phyloP scores from a whole-genome alignment of 2,113 vertebrate genomes.

The Mormyrus lacerda region DNA sequence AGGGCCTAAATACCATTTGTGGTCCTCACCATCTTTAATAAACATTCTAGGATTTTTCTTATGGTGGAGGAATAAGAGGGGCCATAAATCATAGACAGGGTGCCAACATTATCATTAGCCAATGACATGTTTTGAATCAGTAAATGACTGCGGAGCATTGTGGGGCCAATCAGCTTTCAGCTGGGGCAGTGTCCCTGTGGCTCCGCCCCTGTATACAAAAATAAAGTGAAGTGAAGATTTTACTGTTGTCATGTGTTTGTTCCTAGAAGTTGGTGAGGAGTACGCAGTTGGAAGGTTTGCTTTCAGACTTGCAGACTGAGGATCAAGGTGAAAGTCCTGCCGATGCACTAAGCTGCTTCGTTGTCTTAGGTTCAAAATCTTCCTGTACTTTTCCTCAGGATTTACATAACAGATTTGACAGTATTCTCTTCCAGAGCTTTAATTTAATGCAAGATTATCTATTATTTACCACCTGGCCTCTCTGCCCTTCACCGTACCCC shows the following conservation, averaged over 20 bases:
- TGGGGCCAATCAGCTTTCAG: not conserved
- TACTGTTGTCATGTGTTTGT: not conserved
- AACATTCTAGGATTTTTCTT: too few relatives aligned
- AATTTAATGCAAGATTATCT: constrained; percentile 63
- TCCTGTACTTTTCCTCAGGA: constrained; percentile 41
- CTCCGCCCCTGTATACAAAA: not conserved
- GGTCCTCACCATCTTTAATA: too few relatives aligned
- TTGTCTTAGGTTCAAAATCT: constrained; percentile 38
- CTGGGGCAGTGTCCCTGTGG: not conserved
- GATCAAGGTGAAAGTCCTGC: not conserved
- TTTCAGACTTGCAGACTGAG: not conserved
- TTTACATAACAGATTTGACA: constrained; percentile 43
- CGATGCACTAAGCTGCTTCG: not conserved
- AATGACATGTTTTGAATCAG: not conserved
- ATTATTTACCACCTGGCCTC: constrained; percentile 62
- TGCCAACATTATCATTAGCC: not conserved
- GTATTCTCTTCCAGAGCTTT: constrained; percentile 37
- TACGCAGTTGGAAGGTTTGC: not conserved
- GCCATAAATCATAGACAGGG: too few relatives aligned
- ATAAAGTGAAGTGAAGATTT: not conserved
- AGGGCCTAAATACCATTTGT: too few relatives aligned
- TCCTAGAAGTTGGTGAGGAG: not conserved
- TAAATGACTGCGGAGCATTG: not conserved
- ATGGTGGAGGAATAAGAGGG: too few relatives aligned
- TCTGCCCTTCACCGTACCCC: constrained; percentile 30